Evolutionary conservation across 2,888 invertebrate genomes (phyloP).

Genomic region (Dynastes maya): DNA sequence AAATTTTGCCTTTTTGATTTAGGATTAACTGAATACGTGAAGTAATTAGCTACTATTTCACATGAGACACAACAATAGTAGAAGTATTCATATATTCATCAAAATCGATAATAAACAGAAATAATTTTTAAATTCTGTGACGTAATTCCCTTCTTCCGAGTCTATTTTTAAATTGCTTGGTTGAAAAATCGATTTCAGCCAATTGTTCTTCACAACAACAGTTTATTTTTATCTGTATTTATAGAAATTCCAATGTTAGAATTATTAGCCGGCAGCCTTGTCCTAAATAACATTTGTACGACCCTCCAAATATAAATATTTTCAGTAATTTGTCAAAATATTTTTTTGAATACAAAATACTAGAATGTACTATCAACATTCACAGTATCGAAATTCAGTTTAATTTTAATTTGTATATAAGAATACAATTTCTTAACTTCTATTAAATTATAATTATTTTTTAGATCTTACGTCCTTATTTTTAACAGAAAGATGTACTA

Average conservation of each 20-base stretch:
- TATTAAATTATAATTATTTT: no score
- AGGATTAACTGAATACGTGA: no score
- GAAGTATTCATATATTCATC: no score
- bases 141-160: background rate
- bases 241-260: background rate
- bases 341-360: background rate
- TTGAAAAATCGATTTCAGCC: slow-evolving; percentile 6
- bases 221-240: slow-evolving; percentile 26
- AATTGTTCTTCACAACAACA: slow-evolving; percentile 26
- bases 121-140: background rate
- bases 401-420: no score
- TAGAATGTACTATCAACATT: background rate
- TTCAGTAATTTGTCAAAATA: slow-evolving; percentile 3
- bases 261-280: background rate
- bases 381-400: background rate
- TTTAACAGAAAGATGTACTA: slow-evolving; percentile 24
- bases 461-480: slow-evolving; percentile 11
- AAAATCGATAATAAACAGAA: background rate
- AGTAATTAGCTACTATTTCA: no score
- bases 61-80: no score
- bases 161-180: slow-evolving; percentile 17
- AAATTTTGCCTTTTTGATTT: no score
- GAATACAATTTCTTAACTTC: no score
- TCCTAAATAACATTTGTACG: slow-evolving; percentile 21
- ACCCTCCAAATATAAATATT: slow-evolving; percentile 14